Base-by-base conservation (phyloP, 1,140 invertebrate genomes). In the Nephila pilipes region DNA sequence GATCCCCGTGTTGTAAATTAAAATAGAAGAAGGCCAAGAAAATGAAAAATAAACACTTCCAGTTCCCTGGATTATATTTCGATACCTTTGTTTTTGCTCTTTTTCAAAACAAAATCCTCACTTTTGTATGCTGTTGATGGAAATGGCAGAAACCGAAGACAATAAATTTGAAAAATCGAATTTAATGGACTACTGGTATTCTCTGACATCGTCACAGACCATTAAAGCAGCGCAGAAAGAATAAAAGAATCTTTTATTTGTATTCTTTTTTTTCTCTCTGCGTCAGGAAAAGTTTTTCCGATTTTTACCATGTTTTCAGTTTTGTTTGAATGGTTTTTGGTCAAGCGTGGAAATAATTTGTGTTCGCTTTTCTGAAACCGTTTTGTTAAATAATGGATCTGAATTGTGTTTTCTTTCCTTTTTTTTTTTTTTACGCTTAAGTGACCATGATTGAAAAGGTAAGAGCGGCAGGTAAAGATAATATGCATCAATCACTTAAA, bases 261-360 rank as follows among this genome's bases (percentile, higher is more conserved):
- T 16, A 16, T 75, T 16, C 36, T 32, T 18, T 75, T 75, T 75
- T 46, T 46, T 29, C 32, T 69, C 14, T 32, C 14, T 75, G 14
- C 12, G 29, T 14, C 25, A 32, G 16, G 1, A 36, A 20, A 32
- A 18, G 25, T 75, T 75, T 75, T 36, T 16, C 16, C 14, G 32
- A 18, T 75, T 75, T 2, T 36, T 75, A 18, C 29, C 22, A 20
- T 60, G 69, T 14, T 32, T 75, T 75, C 69, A 32, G 16, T 36
- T 75, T 75, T 36, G 0, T 29, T 6, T 29, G 18, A 32, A 16
- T n/a, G 32, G 16, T 75, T 75, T 75, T 75, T 32, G 32, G 32
- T 75, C 69, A 75, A 32, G 69, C 69, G 69, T 75, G 69, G 18
- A 60, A 20, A 75, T 75, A 36, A 32, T 75, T 32, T 75, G n/a